Base-by-base conservation (phyloP, 2,888 invertebrate species). In the Hemistola chrysoprasaria region DNA sequence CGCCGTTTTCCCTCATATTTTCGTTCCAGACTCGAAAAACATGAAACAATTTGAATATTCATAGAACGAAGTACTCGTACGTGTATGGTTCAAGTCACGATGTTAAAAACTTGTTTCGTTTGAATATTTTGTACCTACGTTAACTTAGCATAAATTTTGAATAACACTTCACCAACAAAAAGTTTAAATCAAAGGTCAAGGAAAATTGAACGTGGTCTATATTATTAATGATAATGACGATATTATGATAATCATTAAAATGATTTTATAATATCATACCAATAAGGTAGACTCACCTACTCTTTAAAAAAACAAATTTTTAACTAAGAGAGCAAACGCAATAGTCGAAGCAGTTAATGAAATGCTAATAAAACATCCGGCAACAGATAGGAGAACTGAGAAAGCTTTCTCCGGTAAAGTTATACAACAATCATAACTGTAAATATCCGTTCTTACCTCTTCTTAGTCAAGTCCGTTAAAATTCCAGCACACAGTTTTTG, bases 401-500 rank as follows among this genome's bases (percentile, higher is more conserved):
- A 62, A 64, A 65, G 76, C 72, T 76, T 76, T 77, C 73, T 66
- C 75, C 68, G 65, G 68, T 62, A 58, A 71, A 70, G 74, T 87
- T 85, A 84, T 74, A 85, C 86, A 87, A 86, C 78, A 82, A 71
- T 66, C 71, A 70, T 86, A 87, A 85, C 87, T 82, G 87, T 86
- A 81, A 82, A 85, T 71, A 81, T 81, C 74, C 78, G 76, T 67
- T 72, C 84, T 86, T 86, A 88, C 87, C 86, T 87, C 62, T 68
- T 70, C 76, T 81, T 75, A 77, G 80, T 74, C 80, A 83, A 86
- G 76, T 87, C 87, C 87, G 86, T 84, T 83, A 81, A 88, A 80
- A 85, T 83, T 85, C 85, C 80, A 75, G 77, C 73, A 78, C 82
- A 84, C 78, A 69, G 74, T 69, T 77, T 73, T 55, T 74, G 72